phyloP scores from a whole-genome alignment of 1,140 invertebrate species.

The Drosophila biarmipes region DNA sequence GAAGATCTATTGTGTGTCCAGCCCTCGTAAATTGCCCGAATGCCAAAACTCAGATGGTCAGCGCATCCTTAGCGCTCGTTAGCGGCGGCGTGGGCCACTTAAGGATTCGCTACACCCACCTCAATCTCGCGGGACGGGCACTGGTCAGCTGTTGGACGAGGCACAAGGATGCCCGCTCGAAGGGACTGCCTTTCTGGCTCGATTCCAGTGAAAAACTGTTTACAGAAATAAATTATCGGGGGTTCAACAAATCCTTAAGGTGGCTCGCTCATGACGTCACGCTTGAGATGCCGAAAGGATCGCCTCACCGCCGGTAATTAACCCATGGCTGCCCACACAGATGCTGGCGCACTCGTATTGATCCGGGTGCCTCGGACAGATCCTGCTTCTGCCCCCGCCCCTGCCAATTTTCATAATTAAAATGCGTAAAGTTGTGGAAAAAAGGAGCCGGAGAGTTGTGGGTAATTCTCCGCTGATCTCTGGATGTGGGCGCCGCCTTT shows the following conservation, averaged over 20 bases:
- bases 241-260: constrained; percentile 68
- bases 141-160: constrained; percentile 68
- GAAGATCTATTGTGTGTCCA: constrained; percentile 9
- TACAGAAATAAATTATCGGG: constrained; percentile 75
- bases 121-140: constrained; percentile 33
- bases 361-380: constrained; percentile 15
- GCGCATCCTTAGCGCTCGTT: constrained; percentile 43
- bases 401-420: constrained; percentile 56
- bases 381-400: constrained; percentile 7
- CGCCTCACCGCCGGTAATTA: constrained; percentile 52
- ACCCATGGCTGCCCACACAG: constrained; percentile 49
- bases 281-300: constrained; percentile 44
- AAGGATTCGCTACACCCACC: constrained; percentile 59
- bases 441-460: constrained; percentile 47
- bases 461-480: constrained; percentile 12
- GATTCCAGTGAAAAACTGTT: constrained; percentile 72
- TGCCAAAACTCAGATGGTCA: constrained; percentile 52
- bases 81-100: constrained; percentile 50
- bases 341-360: constrained; percentile 52
- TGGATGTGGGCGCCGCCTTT: constrained; percentile 62
- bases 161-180: neutral
- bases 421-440: constrained; percentile 64
- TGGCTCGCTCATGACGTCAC: constrained; percentile 66
- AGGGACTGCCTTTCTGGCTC: neutral
- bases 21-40: constrained; percentile 2